Conservation (phyloP, 2,888 invertebrate species). For the Pinctada fucata region DNA sequence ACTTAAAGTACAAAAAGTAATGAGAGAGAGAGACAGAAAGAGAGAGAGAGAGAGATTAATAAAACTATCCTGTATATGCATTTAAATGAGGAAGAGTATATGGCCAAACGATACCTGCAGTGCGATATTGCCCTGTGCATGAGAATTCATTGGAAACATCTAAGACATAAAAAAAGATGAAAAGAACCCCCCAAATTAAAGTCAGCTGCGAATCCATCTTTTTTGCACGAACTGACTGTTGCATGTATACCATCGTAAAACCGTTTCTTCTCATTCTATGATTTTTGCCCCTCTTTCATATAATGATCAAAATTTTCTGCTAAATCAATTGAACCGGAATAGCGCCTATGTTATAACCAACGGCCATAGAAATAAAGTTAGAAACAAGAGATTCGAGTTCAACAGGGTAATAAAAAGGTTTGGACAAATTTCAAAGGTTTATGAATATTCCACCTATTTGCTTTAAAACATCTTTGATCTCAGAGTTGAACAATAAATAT, state of each 20-base stretch:
- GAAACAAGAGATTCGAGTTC: no score
- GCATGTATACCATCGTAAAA: background rate
- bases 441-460: background rate
- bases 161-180: background rate
- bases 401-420: background rate
- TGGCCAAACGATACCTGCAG: no score
- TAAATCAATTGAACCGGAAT: no score
- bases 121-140: no score
- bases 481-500: background rate
- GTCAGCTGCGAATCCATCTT: background rate
- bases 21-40: no score
- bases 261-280: no score
- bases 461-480: background rate
- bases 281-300: no score
- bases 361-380: background rate
- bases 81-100: no score
- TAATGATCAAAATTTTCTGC: no score
- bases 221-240: background rate
- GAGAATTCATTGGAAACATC: background rate
- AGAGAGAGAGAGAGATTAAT: no score
- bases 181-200: background rate
- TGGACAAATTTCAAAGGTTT: background rate
- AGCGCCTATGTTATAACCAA: background rate
- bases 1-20: no score
- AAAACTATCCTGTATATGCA: no score